phyloP scores from a whole-genome alignment of 2,113 vertebrate genomes.

The Indicator maculatus region DNA sequence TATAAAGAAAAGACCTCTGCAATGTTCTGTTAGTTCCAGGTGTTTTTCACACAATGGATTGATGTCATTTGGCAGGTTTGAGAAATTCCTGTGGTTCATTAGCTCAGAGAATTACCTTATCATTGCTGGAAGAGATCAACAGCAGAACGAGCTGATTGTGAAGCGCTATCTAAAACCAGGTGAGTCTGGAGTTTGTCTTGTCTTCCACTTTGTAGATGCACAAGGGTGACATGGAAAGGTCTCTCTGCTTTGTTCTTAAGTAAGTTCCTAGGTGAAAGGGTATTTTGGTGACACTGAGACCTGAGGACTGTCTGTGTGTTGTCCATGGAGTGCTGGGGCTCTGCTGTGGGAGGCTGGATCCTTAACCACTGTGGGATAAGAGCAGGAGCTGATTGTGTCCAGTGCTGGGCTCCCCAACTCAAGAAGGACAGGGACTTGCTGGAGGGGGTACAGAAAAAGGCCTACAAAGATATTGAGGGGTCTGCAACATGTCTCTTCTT shows the following conservation, averaged over 20 bases:
- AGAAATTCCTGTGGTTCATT: constrained; percentile 99
- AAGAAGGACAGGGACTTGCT: no score
- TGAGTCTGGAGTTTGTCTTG: constrained; percentile 3
- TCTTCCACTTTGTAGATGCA: neutral
- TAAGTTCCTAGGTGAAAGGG: neutral
- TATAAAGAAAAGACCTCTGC: neutral
- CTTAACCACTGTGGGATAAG: neutral
- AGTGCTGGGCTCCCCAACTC: no score
- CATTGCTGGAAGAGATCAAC: constrained; percentile 95
- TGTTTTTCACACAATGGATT: neutral
- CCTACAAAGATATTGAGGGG: no score
- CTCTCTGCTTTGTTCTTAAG: neutral
- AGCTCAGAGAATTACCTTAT: constrained; percentile 97
- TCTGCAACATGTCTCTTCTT: no score
- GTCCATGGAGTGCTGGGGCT: neutral
- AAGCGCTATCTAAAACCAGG: constrained; percentile 91
- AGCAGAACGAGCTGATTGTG: constrained; percentile 98
- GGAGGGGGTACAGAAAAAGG: no score
- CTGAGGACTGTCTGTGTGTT: neutral
- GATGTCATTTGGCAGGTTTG: constrained; percentile 87
- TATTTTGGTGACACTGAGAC: neutral
- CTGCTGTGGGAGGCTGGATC: neutral
- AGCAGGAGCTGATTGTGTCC: neutral
- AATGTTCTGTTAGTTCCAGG: neutral
- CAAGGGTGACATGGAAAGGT: neutral